Evolutionary conservation across 2,113 vertebrate genomes (phyloP).

Genomic region (Colinus virginianus): DNA sequence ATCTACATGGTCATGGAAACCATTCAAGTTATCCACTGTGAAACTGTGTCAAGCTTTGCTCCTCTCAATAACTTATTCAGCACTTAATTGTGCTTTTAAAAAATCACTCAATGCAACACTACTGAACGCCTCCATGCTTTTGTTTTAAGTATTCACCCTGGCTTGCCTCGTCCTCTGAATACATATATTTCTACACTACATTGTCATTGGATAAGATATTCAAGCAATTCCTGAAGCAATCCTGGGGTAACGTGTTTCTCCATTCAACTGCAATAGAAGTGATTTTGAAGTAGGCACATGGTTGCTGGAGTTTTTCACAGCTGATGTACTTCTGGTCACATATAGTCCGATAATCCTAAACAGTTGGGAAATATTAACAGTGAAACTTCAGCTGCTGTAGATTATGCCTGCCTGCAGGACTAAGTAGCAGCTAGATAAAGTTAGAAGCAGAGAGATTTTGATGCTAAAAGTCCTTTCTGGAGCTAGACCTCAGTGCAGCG

Average conservation of each 20-base stretch:
- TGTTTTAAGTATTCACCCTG: background rate
- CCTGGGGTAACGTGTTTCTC: background rate
- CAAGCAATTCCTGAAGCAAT: background rate
- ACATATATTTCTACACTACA: background rate
- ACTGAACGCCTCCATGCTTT: background rate
- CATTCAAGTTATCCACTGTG: background rate
- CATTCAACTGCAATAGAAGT: fast-evolving
- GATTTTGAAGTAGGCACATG: background rate
- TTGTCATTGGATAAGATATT: background rate
- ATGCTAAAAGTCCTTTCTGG: background rate
- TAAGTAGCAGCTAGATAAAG: background rate
- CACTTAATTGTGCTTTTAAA: background rate
- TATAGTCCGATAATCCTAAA: background rate
- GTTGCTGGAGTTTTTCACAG: background rate
- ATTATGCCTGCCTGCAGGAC: background rate
- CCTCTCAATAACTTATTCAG: background rate
- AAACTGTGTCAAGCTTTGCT: background rate
- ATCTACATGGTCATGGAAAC: background rate
- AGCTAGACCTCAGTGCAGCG: background rate
- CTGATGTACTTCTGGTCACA: background rate
- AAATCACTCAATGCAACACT: background rate
- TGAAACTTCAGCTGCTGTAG: background rate
- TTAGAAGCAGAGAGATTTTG: background rate
- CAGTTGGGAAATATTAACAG: background rate
- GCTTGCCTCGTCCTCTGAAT: background rate